Conservation (phyloP, 2,888 invertebrate species). For the Eupsilia transversa region DNA sequence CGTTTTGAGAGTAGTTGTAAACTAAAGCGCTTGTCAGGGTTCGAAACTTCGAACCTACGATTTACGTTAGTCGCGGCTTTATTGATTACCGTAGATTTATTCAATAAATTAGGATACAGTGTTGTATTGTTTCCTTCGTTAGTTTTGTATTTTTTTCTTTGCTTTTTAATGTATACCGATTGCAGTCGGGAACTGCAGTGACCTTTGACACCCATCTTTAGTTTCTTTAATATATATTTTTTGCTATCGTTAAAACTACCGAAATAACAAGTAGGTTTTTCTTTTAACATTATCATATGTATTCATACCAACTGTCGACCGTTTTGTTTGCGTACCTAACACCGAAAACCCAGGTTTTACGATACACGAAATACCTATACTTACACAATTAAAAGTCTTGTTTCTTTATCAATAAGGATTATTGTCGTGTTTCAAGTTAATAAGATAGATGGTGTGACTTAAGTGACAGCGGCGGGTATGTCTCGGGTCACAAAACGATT, state of each 20-base stretch:
- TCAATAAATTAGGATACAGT: not conserved
- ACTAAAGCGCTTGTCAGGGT: too few relatives aligned
- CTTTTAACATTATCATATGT: constrained; percentile 35
- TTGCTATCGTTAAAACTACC: not conserved
- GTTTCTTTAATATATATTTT: not conserved
- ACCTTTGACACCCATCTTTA: not conserved
- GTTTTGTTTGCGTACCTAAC: constrained; percentile 40
- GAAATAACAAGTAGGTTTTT: constrained; percentile 3
- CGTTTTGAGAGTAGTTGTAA: too few relatives aligned
- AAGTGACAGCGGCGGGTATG: constrained; percentile 33
- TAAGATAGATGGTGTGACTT: constrained; percentile 41
- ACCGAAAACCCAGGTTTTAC: constrained; percentile 34
- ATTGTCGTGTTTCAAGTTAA: constrained; percentile 32
- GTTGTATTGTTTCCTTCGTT: not conserved
- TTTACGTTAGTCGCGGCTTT: too few relatives aligned
- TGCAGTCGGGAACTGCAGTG: not conserved
- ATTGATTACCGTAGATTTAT: not conserved
- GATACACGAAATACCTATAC: not conserved
- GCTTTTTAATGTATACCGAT: not conserved
- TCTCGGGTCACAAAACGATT: constrained; percentile 57
- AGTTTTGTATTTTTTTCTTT: not conserved
- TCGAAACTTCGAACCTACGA: too few relatives aligned
- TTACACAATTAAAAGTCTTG: constrained; percentile 20
- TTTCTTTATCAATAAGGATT: not conserved
- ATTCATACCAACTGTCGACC: constrained; percentile 46